Percentiles rank a stretch among this genome's conserved stretches.
phyloP scores from a whole-genome alignment of 2,888 invertebrate genomes.

The Megastigmus dorsalis region DNA sequence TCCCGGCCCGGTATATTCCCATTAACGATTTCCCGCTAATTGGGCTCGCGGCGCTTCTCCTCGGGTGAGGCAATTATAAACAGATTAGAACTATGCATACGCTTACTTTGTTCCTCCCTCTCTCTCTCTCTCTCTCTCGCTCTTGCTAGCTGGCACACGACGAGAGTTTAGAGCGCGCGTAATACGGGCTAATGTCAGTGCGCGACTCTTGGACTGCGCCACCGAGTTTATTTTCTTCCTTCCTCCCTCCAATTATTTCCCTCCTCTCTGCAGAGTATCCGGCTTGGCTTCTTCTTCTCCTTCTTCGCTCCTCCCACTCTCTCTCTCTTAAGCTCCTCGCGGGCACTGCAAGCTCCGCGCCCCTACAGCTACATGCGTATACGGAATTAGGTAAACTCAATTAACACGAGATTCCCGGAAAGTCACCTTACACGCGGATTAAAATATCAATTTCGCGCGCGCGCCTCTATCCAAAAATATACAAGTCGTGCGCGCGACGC shows the following conservation, averaged over 20 bases:
- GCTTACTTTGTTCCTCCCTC: background rate
- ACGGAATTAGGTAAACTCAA: slow-evolving; percentile 28
- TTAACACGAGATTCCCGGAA: slow-evolving; percentile 13
- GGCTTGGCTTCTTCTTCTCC: background rate
- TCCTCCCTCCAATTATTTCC: background rate
- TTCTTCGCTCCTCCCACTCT: background rate
- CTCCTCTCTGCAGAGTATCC: background rate
- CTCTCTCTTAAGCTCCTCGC: background rate
- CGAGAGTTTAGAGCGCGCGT: background rate
- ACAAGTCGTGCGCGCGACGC: background rate
- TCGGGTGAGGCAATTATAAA: slow-evolving; percentile 66
- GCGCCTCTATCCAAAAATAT: background rate
- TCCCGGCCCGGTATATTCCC: slow-evolving; percentile 52
- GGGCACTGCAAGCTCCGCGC: no score
- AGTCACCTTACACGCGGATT: background rate
- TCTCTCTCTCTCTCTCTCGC: background rate
- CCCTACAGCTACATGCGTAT: background rate
- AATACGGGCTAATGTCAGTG: background rate
- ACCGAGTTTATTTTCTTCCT: slow-evolving; percentile 15
- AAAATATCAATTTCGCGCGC: slow-evolving; percentile 2
- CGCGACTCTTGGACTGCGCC: background rate
- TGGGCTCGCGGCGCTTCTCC: slow-evolving; percentile 62
- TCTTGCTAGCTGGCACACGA: background rate
- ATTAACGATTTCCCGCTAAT: slow-evolving; percentile 67
- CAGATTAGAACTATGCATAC: slow-evolving; percentile 65